A percentile compares a stretch with the other conserved stretches of the same genome.
These are phyloP conservation scores for Crenichthys baileyi DNA, from an alignment of 2,797 vertebrate genomes.

Conservation along the genomic window DNA sequence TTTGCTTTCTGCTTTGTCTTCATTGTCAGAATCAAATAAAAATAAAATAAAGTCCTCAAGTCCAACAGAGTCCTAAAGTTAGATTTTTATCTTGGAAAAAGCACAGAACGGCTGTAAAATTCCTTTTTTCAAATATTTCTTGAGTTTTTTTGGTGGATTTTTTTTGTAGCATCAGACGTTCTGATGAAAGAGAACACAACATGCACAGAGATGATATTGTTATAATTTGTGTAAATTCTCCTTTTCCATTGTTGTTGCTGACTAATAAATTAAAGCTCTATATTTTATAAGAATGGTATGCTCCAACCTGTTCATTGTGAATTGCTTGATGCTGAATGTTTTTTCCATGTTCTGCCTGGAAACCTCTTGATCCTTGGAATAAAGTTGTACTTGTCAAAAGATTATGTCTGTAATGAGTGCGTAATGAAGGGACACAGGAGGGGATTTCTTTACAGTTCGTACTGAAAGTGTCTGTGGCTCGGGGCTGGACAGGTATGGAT, in stretches of 20 bases:
- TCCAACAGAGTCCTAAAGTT: conserved; percentile 24
- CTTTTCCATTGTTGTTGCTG: conserved; percentile 82
- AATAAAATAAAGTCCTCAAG: conserved; percentile 35
- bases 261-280: conserved; percentile 89
- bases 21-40: conserved; percentile 48
- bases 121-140: conserved; percentile 66
- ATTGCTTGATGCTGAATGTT: conserved; percentile 71
- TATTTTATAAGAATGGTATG: conserved; percentile 86
- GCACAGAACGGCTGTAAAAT: conserved; percentile 73
- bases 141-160: conserved; percentile 69
- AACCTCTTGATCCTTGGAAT: conserved; percentile 73
- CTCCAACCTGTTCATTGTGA: conserved; percentile 72
- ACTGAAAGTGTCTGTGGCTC: conserved; percentile 6
- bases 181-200: conserved; percentile 58
- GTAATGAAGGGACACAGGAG: background rate
- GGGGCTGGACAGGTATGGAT: conserved; percentile 11
- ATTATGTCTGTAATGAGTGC: conserved; percentile 11
- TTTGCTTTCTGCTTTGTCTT: conserved; percentile 44
- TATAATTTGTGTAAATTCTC: conserved; percentile 80
- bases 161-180: conserved; percentile 67
- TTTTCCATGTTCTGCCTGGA: conserved; percentile 70
- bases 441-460: conserved; percentile 5
- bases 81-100: conserved; percentile 10
- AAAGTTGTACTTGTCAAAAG: conserved; percentile 77
- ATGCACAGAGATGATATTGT: conserved; percentile 81